Conservation (phyloP, 2,888 invertebrate species). For the Myopa testacea region DNA sequence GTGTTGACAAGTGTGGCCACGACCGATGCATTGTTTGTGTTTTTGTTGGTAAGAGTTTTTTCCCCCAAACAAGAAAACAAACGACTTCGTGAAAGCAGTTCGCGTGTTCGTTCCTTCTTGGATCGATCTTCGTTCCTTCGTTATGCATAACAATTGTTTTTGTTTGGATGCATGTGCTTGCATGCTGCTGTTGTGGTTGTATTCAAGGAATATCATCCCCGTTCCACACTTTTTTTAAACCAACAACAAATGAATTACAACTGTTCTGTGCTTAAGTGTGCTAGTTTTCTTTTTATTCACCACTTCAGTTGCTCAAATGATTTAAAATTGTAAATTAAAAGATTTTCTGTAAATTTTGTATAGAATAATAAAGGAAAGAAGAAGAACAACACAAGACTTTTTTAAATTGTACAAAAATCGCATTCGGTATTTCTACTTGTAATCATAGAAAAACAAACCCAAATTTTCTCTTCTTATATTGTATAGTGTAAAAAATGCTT, state of each 20-base stretch:
- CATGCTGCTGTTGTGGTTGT: no score
- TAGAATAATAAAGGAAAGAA: neutral
- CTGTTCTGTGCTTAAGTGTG: neutral
- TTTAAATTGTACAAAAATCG: slow-evolving; percentile 49
- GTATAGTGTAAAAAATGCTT: neutral
- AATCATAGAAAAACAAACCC: neutral
- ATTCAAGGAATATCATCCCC: neutral
- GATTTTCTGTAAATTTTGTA: slow-evolving; percentile 23
- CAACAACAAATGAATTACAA: neutral
- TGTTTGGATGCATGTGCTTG: neutral
- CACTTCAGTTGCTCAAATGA: no score
- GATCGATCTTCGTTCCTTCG: neutral
- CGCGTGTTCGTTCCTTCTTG: neutral
- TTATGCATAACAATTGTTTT: neutral
- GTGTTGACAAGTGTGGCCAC: no score
- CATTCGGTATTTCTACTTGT: neutral
- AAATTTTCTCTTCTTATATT: no score
- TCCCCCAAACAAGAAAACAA: no score
- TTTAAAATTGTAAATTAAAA: slow-evolving; percentile 2
- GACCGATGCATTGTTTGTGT: no score
- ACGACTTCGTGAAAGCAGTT: no score
- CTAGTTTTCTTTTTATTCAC: no score
- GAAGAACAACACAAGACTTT: slow-evolving; percentile 37
- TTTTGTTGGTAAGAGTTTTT: no score
- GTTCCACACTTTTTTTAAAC: neutral